Percentiles rank a stretch among this genome's conserved stretches.
Evolutionary conservation across 2,888 invertebrate species (phyloP).

Genomic region (Ectemnius lituratus): DNA sequence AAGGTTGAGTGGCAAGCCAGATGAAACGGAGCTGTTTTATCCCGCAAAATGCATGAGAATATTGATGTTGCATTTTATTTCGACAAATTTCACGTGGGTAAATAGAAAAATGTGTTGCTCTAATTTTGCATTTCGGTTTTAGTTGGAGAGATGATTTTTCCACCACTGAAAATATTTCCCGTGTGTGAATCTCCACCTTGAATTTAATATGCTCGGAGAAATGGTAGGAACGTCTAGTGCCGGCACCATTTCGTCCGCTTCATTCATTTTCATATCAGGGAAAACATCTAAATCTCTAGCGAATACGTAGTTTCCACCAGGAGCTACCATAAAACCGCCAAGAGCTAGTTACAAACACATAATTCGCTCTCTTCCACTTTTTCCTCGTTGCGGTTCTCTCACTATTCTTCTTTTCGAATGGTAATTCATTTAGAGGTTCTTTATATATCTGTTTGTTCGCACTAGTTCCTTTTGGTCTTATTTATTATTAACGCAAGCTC

Average conservation of each 20-base stretch:
- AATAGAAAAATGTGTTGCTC: too few relatives aligned
- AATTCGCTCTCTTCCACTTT: conserved; percentile 30
- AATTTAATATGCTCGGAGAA: neutral
- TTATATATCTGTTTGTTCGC: too few relatives aligned
- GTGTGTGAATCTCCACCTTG: neutral
- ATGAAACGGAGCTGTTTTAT: too few relatives aligned
- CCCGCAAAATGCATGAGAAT: too few relatives aligned
- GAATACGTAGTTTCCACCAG: conserved; percentile 31
- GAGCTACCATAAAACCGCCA: conserved; percentile 39
- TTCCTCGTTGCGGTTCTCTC: neutral
- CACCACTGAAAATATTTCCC: too few relatives aligned
- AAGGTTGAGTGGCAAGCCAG: neutral
- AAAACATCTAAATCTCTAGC: conserved; percentile 46
- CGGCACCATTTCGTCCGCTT: conserved; percentile 23
- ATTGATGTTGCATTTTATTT: too few relatives aligned
- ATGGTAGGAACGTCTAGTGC: neutral
- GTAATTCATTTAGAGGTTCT: too few relatives aligned
- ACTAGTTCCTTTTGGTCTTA: too few relatives aligned
- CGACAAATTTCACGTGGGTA: too few relatives aligned
- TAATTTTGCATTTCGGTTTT: too few relatives aligned
- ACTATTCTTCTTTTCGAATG: conserved; percentile 1
- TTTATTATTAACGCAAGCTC: too few relatives aligned
- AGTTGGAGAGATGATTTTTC: too few relatives aligned
- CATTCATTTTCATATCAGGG: conserved; percentile 38
- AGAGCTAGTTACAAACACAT: conserved; percentile 53